Evolutionary conservation across 2,113 vertebrate genomes (phyloP), one percentile per base, ranked within the genome.

Genomic region (Hypomesus transpacificus): DNA sequence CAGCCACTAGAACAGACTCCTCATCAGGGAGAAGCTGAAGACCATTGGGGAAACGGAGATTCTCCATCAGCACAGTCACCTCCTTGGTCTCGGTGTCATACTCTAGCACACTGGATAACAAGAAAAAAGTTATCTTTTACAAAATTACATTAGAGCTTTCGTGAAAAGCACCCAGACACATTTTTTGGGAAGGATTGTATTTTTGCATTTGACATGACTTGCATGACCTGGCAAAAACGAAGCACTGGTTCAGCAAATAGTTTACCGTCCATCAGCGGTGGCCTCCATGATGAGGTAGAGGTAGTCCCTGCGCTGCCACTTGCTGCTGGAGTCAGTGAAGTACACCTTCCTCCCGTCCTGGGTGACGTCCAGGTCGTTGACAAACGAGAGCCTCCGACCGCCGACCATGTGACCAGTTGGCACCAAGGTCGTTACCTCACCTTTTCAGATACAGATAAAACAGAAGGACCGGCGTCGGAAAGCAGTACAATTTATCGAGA

Each of bases 311-410:
- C 96, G 94, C 84, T 98, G 95, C 97, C 97, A 99, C 80, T 93
- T 96, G 89, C 94, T 98, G 91, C 95, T 97, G 66, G 97, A 98
- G 80, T 96, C 95, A 0, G 95, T 98, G 86, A 99, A 99, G 80
- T 95, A 99, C 84, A 99, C 89, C 85, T 96, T 98, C 81, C 90
- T 95, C 9, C 97, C 97, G 31, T 98, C 95, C 56, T 26, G 89
- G 3, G 96, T 98, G 75, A 98, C 80, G 1, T 94, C 88, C 64
- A 98, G 90, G 68, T 98, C 97, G 3, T 98, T 99, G 57, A 98
- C 84, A 84, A 99, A 98, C 0, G 94, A 94, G 89, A 98, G 31
- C 59, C 89, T 94, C 78, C 94, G 93, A 58, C 96, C 97, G 14
- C 92, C 94, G 16, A 98, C 85, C 11, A 74, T 74, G 59, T 80